A percentile compares a stretch with the other conserved stretches of the same genome.
These are phyloP conservation scores for Balearica regulorum DNA, from an alignment of 2,797 vertebrate species.

Conservation along the genomic window DNA sequence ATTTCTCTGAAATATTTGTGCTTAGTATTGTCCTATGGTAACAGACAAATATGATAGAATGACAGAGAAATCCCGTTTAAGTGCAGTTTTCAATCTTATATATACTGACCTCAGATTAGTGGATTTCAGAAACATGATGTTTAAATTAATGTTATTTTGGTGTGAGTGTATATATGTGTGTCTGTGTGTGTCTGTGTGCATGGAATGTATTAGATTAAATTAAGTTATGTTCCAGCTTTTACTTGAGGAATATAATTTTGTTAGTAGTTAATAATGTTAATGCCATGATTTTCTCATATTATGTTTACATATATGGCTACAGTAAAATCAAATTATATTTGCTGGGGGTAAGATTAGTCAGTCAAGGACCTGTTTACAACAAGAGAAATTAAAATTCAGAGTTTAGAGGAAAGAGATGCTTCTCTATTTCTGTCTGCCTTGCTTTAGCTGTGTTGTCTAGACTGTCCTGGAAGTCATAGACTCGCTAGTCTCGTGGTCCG, in stretches of 20 bases:
- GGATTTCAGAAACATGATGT: slow-evolving; percentile 54
- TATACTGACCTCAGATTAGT: slow-evolving; percentile 35
- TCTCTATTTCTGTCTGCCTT: slow-evolving; percentile 6
- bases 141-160: slow-evolving; percentile 62
- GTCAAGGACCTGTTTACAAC: slow-evolving; percentile 28
- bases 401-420: background rate
- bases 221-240: slow-evolving; percentile 54
- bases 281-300: slow-evolving; percentile 58
- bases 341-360: slow-evolving; percentile 45
- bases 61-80: background rate
- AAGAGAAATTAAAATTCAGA: slow-evolving; percentile 24
- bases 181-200: slow-evolving; percentile 41
- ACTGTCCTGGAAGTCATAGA: background rate
- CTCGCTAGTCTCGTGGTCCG: fast-evolving
- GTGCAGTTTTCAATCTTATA: background rate
- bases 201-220: slow-evolving; percentile 66
- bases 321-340: slow-evolving; percentile 65
- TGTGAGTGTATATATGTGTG: slow-evolving; percentile 37
- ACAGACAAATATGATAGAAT: background rate
- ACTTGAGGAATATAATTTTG: slow-evolving; percentile 64
- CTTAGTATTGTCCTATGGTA: background rate
- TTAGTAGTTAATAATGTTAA: slow-evolving; percentile 64
- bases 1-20: background rate
- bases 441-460: background rate
- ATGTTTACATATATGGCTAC: slow-evolving; percentile 52